phyloP scores from a whole-genome alignment of 2,113 vertebrate species.

The Lepisosteus osseus region DNA sequence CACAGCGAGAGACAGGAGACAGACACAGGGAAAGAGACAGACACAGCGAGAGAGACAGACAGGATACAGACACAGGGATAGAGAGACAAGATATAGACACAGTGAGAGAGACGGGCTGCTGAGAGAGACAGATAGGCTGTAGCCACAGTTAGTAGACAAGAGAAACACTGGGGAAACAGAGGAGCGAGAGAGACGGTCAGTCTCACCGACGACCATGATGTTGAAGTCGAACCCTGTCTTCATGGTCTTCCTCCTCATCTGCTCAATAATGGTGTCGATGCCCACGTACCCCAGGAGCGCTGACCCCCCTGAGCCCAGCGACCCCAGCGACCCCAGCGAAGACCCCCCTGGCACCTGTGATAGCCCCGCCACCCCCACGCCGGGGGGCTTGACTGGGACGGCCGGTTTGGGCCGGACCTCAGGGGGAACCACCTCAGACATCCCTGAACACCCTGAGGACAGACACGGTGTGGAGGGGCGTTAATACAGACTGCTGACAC shows the following conservation, averaged over 20 bases:
- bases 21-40: no score
- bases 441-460: slow-evolving; percentile 61
- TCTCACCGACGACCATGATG: slow-evolving; percentile 93
- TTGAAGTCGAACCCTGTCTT: slow-evolving; percentile 98
- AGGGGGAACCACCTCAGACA: slow-evolving; percentile 89
- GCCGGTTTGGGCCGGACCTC: slow-evolving; percentile 87
- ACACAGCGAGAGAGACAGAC: slow-evolving; percentile 14
- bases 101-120: background rate
- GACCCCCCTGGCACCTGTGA: slow-evolving; percentile 28
- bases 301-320: slow-evolving; percentile 48
- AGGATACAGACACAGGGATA: slow-evolving; percentile 12
- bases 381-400: slow-evolving; percentile 86
- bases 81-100: background rate
- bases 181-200: background rate
- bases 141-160: background rate
- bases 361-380: slow-evolving; percentile 59
- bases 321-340: slow-evolving; percentile 15
- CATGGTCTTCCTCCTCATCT: slow-evolving; percentile 98
- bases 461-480: background rate
- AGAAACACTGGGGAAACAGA: background rate
- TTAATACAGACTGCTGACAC: slow-evolving; percentile 20
- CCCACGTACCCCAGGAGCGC: slow-evolving; percentile 88
- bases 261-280: slow-evolving; percentile 95
- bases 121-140: background rate
- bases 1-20: no score